Percentiles rank a stretch among this genome's conserved stretches.
Evolutionary conservation across 2,113 vertebrate genomes (phyloP).

Genomic region (Poecile atricapillus): DNA sequence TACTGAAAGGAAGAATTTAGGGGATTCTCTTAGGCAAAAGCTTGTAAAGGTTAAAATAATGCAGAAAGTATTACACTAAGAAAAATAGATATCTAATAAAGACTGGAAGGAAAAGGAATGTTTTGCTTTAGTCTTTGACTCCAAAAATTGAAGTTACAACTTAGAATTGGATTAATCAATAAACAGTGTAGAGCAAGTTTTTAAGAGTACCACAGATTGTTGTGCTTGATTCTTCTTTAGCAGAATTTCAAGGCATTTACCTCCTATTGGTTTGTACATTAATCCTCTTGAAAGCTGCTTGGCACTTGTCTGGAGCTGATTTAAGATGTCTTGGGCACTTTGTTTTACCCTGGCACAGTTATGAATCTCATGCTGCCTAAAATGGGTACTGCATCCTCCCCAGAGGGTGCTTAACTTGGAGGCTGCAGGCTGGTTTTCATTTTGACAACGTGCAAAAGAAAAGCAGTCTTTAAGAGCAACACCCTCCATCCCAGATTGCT

Average conservation of each 20-base stretch:
- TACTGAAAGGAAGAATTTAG: not conserved
- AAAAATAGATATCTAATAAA: not conserved
- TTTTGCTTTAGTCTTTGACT: not conserved
- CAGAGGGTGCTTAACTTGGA: not conserved
- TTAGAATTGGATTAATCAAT: not conserved
- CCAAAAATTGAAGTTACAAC: not conserved
- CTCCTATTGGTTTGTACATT: constrained; percentile 53
- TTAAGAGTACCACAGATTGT: not conserved
- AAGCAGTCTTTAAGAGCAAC: not conserved
- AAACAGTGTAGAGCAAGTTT: not conserved
- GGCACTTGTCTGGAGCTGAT: constrained; percentile 31
- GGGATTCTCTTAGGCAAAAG: not conserved
- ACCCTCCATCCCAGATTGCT: not conserved
- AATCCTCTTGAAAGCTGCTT: constrained; percentile 53
- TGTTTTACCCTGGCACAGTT: constrained; percentile 24
- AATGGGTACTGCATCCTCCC: not conserved
- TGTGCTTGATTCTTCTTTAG: not conserved
- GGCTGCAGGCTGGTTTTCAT: not conserved
- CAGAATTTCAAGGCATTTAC: constrained; percentile 20
- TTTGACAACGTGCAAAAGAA: not conserved
- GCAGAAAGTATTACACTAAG: not conserved
- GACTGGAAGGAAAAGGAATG: not conserved
- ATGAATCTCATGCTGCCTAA: constrained; percentile 1
- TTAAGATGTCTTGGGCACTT: constrained; percentile 51
- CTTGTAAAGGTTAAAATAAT: not conserved